Evolutionary conservation across 2,797 vertebrate genomes (phyloP).

Genomic region (Spinibarbus caldwelli): DNA sequence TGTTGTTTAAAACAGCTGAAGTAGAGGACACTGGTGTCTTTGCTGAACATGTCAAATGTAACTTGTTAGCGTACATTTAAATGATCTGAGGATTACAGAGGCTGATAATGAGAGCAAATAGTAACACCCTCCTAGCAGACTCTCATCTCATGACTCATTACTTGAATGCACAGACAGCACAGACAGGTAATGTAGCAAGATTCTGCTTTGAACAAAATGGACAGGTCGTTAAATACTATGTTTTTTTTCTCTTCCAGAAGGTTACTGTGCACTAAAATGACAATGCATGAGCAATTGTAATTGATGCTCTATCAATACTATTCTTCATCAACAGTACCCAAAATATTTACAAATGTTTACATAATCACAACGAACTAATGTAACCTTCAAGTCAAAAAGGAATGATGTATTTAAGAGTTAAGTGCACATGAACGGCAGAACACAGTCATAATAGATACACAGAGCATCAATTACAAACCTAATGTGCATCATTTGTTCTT

Average conservation of each 20-base stretch:
- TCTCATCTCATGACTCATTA: background rate
- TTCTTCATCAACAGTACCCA: background rate
- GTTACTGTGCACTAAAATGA: background rate
- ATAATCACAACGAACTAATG: background rate
- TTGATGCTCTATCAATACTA: background rate
- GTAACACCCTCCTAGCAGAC: background rate
- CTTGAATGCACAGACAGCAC: background rate
- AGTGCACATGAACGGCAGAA: background rate
- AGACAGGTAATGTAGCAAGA: background rate
- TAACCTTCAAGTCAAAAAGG: background rate
- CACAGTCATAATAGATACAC: background rate
- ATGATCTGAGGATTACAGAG: background rate
- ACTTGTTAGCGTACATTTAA: constrained; percentile 5
- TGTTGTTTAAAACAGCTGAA: background rate
- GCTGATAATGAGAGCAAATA: constrained; percentile 19
- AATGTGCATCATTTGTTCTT: background rate
- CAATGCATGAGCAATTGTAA: background rate
- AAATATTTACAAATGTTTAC: background rate
- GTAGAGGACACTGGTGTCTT: background rate
- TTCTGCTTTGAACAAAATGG: background rate
- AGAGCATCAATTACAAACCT: background rate
- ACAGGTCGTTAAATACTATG: background rate
- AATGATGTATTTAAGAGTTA: background rate
- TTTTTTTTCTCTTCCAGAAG: background rate
- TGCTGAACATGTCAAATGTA: background rate